Evolutionary conservation across 2,113 vertebrate species (phyloP).

Genomic region (Leptobrachium leishanense): DNA sequence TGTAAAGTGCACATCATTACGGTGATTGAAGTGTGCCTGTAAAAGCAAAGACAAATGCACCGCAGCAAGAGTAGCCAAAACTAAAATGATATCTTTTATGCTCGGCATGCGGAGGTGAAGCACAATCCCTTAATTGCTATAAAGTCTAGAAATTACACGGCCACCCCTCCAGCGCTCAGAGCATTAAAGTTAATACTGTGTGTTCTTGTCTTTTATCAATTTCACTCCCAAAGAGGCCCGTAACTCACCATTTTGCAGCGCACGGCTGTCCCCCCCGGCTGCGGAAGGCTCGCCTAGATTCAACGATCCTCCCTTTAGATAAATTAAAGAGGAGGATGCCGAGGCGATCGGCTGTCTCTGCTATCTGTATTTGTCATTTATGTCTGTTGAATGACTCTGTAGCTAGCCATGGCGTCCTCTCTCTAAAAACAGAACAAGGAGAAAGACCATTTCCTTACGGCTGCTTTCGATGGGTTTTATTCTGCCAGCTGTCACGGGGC

Average conservation of each 20-base stretch:
- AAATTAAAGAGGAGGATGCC: not conserved
- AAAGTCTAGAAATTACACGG: too few species aligned
- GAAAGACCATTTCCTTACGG: not conserved
- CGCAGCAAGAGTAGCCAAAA: too few species aligned
- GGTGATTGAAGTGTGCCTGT: too few species aligned
- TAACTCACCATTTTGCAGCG: not conserved
- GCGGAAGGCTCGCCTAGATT: not conserved
- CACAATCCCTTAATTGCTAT: too few species aligned
- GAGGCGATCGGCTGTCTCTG: not conserved
- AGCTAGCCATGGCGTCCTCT: not conserved
- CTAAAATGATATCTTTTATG: too few species aligned
- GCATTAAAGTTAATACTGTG: not conserved
- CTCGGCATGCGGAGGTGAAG: too few species aligned
- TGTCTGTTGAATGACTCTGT: not conserved
- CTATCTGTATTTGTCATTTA: conserved; percentile 7
- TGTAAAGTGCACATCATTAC: too few species aligned
- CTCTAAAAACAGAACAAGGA: not conserved
- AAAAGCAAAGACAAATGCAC: too few species aligned
- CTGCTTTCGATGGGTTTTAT: not conserved
- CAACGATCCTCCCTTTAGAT: not conserved
- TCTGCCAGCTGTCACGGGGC: not conserved
- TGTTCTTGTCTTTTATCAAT: not conserved
- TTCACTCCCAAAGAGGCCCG: not conserved
- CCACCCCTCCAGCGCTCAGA: too few species aligned
- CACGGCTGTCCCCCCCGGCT: not conserved